These are phyloP conservation scores for Stenodema calcarata DNA, from an alignment of 2,888 invertebrate genomes.

Conservation along the genomic window DNA sequence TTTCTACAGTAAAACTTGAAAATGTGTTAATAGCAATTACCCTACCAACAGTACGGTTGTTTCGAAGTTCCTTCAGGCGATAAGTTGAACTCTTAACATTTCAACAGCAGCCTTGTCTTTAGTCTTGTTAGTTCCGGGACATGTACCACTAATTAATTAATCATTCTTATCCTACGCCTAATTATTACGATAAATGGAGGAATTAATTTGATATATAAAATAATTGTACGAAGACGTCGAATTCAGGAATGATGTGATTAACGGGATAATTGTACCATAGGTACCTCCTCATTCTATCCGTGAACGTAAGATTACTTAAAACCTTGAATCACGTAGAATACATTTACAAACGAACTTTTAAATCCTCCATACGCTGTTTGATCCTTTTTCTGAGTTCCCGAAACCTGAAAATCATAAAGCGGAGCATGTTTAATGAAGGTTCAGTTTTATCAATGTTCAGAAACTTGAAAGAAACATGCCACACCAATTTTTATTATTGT, in stretches of 20 bases:
- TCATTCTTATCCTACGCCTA: neutral
- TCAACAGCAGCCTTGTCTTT: neutral
- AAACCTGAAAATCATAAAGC: conserved; percentile 63
- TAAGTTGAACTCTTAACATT: neutral
- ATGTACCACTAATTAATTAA: neutral
- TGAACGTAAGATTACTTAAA: neutral
- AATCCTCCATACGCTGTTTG: conserved; percentile 72
- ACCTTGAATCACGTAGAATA: neutral
- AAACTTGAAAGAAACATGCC: too few species aligned
- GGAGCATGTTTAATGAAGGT: neutral
- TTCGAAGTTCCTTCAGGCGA: too few species aligned
- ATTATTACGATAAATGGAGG: neutral
- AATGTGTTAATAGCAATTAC: too few species aligned
- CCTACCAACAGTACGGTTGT: too few species aligned
- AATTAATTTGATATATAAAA: neutral
- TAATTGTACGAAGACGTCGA: neutral
- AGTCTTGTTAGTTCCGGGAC: neutral
- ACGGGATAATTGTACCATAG: neutral
- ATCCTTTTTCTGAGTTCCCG: conserved; percentile 70
- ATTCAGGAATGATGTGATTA: neutral
- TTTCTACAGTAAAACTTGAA: too few species aligned
- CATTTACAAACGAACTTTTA: conserved; percentile 69
- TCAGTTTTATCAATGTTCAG: too few species aligned
- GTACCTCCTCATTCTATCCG: neutral
- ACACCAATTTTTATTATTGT: too few species aligned